Percentiles rank a stretch among this genome's conserved stretches.
Conservation (phyloP, 2,888 invertebrate species). For the Plemyria rubiginata region DNA sequence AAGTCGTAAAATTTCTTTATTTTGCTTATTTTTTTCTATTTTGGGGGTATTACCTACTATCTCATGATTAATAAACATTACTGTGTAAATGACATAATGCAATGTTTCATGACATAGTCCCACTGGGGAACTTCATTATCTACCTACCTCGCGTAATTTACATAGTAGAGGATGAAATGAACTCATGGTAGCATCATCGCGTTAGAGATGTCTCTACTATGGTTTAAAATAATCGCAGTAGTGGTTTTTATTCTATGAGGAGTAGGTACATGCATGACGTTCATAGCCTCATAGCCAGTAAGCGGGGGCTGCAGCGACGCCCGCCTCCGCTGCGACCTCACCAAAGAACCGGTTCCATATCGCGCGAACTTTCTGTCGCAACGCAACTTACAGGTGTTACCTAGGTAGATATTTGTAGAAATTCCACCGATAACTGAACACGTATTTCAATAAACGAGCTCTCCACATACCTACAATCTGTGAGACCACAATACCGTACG, state of each 20-base stretch:
- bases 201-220: no score
- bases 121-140: no score
- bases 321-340: constrained; percentile 41
- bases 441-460: constrained; percentile 44
- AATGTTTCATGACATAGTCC: no score
- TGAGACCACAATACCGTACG: constrained; percentile 17
- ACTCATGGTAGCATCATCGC: background rate
- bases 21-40: no score
- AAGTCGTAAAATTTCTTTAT: no score
- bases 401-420: constrained; percentile 73
- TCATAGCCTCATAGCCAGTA: constrained; percentile 8
- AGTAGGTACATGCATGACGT: constrained; percentile 12
- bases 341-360: constrained; percentile 70
- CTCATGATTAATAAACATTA: no score
- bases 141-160: no score
- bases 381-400: constrained; percentile 78
- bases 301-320: constrained; percentile 27
- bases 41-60: no score
- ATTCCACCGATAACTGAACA: constrained; percentile 64
- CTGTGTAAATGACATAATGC: no score
- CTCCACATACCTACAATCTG: constrained; percentile 18
- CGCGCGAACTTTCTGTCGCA: constrained; percentile 69
- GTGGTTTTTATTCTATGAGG: constrained; percentile 5
- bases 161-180: constrained; percentile 13
- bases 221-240: background rate